Percentiles rank a stretch among this genome's conserved stretches.
These are phyloP conservation scores for Vimba vimba DNA, from an alignment of 2,113 vertebrate species.

Conservation along the genomic window DNA sequence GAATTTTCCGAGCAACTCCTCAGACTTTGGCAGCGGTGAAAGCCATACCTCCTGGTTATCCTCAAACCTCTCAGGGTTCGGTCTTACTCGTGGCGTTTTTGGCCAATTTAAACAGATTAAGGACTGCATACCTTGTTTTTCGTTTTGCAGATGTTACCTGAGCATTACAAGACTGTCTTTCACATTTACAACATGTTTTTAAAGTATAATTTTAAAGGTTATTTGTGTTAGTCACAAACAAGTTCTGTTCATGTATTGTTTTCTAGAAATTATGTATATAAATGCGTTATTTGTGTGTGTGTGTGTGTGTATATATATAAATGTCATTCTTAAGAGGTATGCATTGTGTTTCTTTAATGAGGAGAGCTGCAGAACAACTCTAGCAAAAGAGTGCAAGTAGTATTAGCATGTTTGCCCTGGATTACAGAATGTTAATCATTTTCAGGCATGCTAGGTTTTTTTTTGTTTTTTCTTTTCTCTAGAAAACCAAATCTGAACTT, in stretches of 20 bases:
- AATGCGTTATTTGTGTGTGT: constrained; percentile 46
- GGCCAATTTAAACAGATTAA: constrained; percentile 2
- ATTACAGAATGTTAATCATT: constrained; percentile 37
- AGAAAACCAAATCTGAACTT: constrained; percentile 1
- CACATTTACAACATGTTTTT: constrained; percentile 51
- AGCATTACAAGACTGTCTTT: constrained; percentile 43
- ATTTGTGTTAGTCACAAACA: constrained; percentile 31
- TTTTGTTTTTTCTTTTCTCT: background rate
- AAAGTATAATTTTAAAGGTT: constrained; percentile 43
- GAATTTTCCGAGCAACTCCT: constrained; percentile 43
- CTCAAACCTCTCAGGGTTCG: constrained; percentile 64
- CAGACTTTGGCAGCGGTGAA: constrained; percentile 59
- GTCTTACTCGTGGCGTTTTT: constrained; percentile 24
- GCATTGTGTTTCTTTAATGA: background rate
- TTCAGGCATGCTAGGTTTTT: constrained; percentile 2
- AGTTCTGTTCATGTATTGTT: constrained; percentile 60
- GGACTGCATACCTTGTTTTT: constrained; percentile 7
- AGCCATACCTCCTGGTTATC: constrained; percentile 60
- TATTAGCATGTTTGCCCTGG: background rate
- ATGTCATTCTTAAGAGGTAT: constrained; percentile 14
- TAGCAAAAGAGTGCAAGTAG: background rate
- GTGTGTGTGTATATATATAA: constrained; percentile 19
- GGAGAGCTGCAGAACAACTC: background rate
- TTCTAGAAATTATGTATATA: constrained; percentile 64
- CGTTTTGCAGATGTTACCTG: constrained; percentile 17